A percentile compares a stretch with the other conserved stretches of the same genome.
Conservation (phyloP, 2,888 invertebrate genomes). For the Dorcus hopei region DNA sequence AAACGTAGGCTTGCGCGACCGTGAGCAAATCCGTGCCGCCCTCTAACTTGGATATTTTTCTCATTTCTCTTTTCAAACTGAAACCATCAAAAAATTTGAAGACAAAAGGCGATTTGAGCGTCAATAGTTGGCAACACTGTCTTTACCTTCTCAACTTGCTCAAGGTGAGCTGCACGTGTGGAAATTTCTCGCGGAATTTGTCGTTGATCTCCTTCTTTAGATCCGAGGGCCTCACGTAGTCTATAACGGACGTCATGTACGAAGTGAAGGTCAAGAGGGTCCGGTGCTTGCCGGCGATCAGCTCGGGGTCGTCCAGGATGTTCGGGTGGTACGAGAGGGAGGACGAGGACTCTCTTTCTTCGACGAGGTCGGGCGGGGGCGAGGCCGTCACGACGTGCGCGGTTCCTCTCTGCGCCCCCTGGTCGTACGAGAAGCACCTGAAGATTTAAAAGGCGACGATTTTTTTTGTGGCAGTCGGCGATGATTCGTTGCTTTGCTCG, state of each 20-base stretch:
- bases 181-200: conserved; percentile 93
- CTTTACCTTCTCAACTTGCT: conserved; percentile 90
- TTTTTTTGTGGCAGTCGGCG: neutral
- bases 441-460: conserved; percentile 26
- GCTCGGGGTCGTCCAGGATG: conserved; percentile 88
- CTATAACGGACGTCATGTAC: conserved; percentile 93
- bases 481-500: no score
- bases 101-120: no score
- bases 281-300: conserved; percentile 85
- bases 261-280: conserved; percentile 84
- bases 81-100: conserved; percentile 8
- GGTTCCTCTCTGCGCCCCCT: conserved; percentile 58
- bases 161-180: conserved; percentile 88
- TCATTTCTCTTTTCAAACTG: conserved; percentile 94
- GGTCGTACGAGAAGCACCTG: conserved; percentile 75
- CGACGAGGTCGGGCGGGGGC: conserved; percentile 46
- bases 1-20: conserved; percentile 96
- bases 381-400: conserved; percentile 51
- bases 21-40: conserved; percentile 81
- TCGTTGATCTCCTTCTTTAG: conserved; percentile 96
- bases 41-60: conserved; percentile 84
- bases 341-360: conserved; percentile 44
- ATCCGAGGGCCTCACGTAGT: conserved; percentile 93
- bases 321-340: conserved; percentile 72
- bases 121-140: no score